Conservation (phyloP, 2,888 invertebrate genomes). For the Anticlea derivata region DNA sequence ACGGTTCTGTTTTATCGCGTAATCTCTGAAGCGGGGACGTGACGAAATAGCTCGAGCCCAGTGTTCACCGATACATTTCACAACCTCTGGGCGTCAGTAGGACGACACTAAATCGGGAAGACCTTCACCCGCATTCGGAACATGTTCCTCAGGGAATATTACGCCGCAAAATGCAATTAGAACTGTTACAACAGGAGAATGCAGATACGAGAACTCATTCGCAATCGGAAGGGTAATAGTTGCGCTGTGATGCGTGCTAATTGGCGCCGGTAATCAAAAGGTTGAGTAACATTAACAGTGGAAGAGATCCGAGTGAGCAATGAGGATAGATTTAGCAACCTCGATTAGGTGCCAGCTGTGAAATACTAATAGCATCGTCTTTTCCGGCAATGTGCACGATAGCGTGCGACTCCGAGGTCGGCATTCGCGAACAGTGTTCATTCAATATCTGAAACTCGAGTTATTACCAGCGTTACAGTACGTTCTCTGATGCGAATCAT, state of each 20-base stretch:
- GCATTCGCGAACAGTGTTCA: conserved; percentile 37
- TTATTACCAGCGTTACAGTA: background rate
- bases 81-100: conserved; percentile 62
- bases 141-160: conserved; percentile 60
- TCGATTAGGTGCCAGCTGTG: conserved; percentile 34
- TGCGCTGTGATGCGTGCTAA: conserved; percentile 35
- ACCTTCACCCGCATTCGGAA: conserved; percentile 74
- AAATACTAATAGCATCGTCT: conserved; percentile 36
- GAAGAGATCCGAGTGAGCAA: conserved; percentile 31
- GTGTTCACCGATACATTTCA: conserved; percentile 59
- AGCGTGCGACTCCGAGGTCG: conserved; percentile 44
- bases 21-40: conserved; percentile 41
- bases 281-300: conserved; percentile 34
- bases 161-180: conserved; percentile 27
- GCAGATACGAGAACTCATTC: conserved; percentile 12
- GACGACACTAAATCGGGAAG: conserved; percentile 73
- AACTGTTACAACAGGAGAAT: conserved; percentile 14
- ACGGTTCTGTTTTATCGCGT: conserved; percentile 39
- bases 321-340: conserved; percentile 37
- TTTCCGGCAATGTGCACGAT: conserved; percentile 51
- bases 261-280: conserved; percentile 37
- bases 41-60: conserved; percentile 55
- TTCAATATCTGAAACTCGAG: conserved; percentile 25
- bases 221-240: conserved; percentile 33
- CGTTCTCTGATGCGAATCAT: background rate